phyloP scores from a whole-genome alignment of 2,888 invertebrate species.

The Amphipyra tragopoginis region DNA sequence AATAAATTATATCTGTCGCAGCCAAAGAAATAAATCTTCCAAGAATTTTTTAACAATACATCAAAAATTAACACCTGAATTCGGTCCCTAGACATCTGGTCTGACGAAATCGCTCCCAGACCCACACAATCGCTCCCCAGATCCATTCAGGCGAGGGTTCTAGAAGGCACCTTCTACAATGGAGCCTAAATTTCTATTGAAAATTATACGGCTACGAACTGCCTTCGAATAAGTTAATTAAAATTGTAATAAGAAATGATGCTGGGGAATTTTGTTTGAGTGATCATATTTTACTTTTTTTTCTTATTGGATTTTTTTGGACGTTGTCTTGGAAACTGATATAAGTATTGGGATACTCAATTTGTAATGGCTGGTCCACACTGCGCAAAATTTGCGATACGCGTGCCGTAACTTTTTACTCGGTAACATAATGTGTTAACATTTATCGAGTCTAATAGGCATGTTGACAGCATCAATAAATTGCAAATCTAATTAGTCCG shows the following conservation, averaged over 20 bases:
- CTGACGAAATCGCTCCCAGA: constrained; percentile 28
- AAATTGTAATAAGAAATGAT: constrained; percentile 65
- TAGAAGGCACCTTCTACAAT: constrained; percentile 52
- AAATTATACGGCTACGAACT: constrained; percentile 49
- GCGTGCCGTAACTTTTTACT: no score
- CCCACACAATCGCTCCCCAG: constrained; percentile 36
- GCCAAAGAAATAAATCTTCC: constrained; percentile 2
- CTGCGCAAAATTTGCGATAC: no score
- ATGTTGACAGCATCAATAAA: no score
- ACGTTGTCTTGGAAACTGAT: constrained; percentile 18
- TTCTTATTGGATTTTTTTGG: constrained; percentile 35
- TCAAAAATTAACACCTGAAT: constrained; percentile 44
- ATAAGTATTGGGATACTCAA: constrained; percentile 10
- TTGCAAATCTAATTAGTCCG: no score
- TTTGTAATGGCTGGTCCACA: background rate
- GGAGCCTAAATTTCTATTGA: constrained; percentile 60
- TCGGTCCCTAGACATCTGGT: constrained; percentile 39
- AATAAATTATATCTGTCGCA: background rate
- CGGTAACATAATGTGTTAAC: no score
- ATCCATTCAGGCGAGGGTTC: constrained; percentile 38
- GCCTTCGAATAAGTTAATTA: constrained; percentile 64
- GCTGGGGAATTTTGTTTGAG: constrained; percentile 43
- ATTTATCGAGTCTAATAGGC: no score
- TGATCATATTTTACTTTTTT: constrained; percentile 39
- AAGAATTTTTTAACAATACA: constrained; percentile 29